These are phyloP conservation scores for Luperina nickerlii DNA, from an alignment of 2,888 invertebrate species.

Conservation along the genomic window DNA sequence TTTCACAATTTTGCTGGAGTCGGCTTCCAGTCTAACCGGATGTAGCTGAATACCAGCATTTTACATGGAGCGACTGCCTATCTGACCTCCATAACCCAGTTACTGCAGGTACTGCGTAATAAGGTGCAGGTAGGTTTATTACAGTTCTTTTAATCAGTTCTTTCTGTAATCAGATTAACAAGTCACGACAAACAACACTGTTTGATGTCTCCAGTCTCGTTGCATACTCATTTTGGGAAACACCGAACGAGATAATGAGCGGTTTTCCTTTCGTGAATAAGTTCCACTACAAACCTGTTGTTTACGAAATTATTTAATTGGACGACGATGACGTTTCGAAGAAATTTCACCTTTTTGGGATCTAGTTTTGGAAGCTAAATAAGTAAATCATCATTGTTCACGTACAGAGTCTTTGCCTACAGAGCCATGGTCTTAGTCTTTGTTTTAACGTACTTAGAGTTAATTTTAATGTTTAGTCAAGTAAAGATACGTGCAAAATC, in stretches of 20 bases:
- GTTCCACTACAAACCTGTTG: not conserved
- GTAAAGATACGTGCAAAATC: no score
- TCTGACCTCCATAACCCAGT: not conserved
- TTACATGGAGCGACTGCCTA: not conserved
- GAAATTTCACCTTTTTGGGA: not conserved
- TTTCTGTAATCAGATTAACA: slow-evolving; percentile 16
- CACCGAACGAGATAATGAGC: slow-evolving; percentile 22
- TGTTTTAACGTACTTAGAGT: no score
- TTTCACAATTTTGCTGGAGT: no score
- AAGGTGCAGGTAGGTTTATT: not conserved
- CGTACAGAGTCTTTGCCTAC: no score
- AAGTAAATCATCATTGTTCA: not conserved
- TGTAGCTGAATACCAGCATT: no score
- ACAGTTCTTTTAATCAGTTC: slow-evolving; percentile 25
- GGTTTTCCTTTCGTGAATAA: slow-evolving; percentile 21
- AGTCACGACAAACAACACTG: not conserved
- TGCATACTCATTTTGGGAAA: slow-evolving; percentile 36
- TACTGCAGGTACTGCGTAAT: not conserved
- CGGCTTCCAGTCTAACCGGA: no score
- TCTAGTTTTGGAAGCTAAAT: not conserved
- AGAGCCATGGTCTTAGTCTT: no score
- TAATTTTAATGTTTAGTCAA: no score
- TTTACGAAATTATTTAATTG: not conserved
- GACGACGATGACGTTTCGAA: not conserved
- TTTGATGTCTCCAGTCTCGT: slow-evolving; percentile 20